These are phyloP conservation scores for Sebastes fasciatus DNA, from an alignment of 2,113 vertebrate species.

Conservation along the genomic window DNA sequence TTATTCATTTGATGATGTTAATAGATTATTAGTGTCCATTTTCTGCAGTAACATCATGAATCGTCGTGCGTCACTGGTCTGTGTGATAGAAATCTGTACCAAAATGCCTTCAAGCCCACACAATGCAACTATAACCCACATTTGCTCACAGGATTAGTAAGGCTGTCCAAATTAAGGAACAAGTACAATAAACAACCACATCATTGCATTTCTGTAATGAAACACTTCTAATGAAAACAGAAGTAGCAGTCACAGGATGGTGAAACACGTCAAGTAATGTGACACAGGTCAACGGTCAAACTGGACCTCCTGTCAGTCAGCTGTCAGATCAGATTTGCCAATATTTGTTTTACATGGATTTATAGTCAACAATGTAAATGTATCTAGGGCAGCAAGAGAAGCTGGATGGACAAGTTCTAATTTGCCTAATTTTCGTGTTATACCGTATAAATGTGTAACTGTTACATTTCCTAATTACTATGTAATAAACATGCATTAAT, in stretches of 20 bases:
- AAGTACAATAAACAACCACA: neutral
- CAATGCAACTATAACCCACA: neutral
- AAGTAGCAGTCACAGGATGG: constrained; percentile 48
- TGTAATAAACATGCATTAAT: neutral
- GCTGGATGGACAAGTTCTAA: neutral
- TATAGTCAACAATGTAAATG: neutral
- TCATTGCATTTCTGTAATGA: neutral
- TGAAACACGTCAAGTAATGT: neutral
- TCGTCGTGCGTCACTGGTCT: neutral
- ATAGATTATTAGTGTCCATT: neutral
- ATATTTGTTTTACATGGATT: neutral
- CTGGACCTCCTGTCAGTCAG: neutral
- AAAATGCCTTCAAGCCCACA: neutral
- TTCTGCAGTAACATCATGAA: neutral
- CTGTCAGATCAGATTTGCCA: neutral
- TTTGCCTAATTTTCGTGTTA: neutral
- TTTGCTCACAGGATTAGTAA: neutral
- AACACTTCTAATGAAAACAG: constrained; percentile 24
- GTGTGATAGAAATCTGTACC: neutral
- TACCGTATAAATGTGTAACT: neutral
- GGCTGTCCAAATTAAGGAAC: neutral
- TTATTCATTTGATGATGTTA: neutral
- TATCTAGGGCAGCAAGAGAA: neutral
- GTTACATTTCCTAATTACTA: neutral
- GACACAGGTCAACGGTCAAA: neutral